Base-by-base conservation (phyloP, 2,797 vertebrate species). In the Lithobates sylvaticus region DNA sequence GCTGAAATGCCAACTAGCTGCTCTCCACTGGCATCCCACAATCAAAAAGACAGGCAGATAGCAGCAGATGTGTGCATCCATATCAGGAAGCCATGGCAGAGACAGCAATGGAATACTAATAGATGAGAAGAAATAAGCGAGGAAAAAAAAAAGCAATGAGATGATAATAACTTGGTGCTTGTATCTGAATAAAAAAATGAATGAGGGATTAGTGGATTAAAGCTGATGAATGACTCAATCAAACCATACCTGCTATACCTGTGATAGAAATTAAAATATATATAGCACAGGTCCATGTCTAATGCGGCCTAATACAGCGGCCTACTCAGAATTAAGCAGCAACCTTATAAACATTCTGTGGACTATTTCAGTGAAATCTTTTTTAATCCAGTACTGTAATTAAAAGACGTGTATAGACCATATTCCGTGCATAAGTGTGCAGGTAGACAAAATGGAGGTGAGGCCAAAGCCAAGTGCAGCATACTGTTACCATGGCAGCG, bases 41-140 rank as follows among this genome's bases (percentile, higher is more conserved):
- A 75, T 75, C n/a, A 75, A 21, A n/a, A 39, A 15, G 44, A 54
- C 44, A 75, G 44, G 44, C n/a, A 50, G 27, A 44, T 27, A 75
- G 44, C 42, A 47, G 26, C 44, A 75, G 44, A 75, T 26, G 23
- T 75, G 73, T 75, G 73, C 16, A n/a, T 47, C 42, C 72, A 47
- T 47, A 47, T 75, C 42, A 50, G 12, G 16, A 75, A 54, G n/a
- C 36, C 42, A 50, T 29, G 73, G 44, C n/a, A 54, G 73, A 42
- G 4, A 75, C 23, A 75, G 26, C 2, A 5, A 44, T 75, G 44
- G 26, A 75, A 29, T 73, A 44, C 71, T 44, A 42, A 44, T 44
- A n/a, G n/a, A n/a, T 23, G 9, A 47, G 9, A 42, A 26, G 2
- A n/a, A 73, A 73, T 61, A 61, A 23, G 21, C 54, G 1, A 6